phyloP scores from a whole-genome alignment of 1,140 invertebrate genomes.

The Chymomyza costata region DNA sequence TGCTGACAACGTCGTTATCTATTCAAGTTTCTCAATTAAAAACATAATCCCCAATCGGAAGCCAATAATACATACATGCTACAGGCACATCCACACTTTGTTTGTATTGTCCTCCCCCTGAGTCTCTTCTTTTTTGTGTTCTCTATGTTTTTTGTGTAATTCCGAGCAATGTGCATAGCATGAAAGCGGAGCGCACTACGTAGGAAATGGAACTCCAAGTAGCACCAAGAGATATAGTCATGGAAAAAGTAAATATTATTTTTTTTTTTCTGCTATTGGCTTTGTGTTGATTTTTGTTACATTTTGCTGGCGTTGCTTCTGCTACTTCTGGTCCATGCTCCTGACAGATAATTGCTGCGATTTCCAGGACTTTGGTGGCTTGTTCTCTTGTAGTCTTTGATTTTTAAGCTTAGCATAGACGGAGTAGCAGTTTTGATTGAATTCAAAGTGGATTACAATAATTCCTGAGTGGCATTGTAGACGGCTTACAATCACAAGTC shows the following conservation, averaged over 20 bases:
- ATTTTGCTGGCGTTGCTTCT: slow-evolving; percentile 20
- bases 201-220: no score
- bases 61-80: slow-evolving; percentile 56
- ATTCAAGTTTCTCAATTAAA: slow-evolving; percentile 73
- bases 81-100: slow-evolving; percentile 16
- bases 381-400: slow-evolving; percentile 17
- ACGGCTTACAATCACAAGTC: slow-evolving; percentile 11
- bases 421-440: slow-evolving; percentile 57
- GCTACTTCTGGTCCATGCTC: slow-evolving; percentile 13
- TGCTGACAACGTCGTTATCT: slow-evolving; percentile 71
- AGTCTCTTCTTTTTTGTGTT: no score
- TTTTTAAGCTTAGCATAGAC: no score
- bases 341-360: slow-evolving; percentile 65
- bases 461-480: slow-evolving; percentile 24
- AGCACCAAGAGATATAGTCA: slow-evolving; percentile 55
- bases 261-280: no score
- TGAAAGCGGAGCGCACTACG: no score
- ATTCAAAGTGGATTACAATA: slow-evolving; percentile 56
- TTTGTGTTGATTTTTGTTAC: no score
- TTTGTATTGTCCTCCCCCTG: no score
- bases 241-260: slow-evolving; percentile 72
- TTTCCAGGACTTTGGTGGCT: slow-evolving; percentile 57
- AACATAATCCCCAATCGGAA: slow-evolving; percentile 72
- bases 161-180: no score
- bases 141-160: no score